A percentile compares a stretch with the other conserved stretches of the same genome.
These are phyloP conservation scores for Uropetala carovei DNA, from an alignment of 2,888 invertebrate species.

Conservation along the genomic window DNA sequence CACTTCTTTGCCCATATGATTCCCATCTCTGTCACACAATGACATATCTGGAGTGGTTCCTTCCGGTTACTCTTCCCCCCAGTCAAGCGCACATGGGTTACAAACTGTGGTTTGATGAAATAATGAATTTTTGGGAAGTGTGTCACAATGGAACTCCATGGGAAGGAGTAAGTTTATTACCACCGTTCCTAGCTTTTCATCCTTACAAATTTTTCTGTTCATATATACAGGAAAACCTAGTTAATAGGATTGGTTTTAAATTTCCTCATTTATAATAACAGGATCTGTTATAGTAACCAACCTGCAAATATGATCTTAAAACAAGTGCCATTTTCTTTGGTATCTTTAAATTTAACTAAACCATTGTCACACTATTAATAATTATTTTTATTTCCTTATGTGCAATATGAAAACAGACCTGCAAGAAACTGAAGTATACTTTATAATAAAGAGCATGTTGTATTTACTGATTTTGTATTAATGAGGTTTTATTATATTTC, in stretches of 20 bases:
- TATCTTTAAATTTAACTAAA: no score
- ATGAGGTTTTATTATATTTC: no score
- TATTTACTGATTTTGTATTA: no score
- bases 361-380: no score
- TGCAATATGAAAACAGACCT: no score
- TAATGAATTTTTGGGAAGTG: conserved; percentile 87
- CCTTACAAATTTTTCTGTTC: background rate
- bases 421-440: no score
- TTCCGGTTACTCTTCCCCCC: conserved; percentile 84
- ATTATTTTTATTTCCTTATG: no score
- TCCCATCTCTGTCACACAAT: conserved; percentile 74
- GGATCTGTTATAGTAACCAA: no score
- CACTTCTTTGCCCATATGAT: conserved; percentile 85
- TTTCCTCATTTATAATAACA: no score
- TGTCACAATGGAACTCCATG: conserved; percentile 85
- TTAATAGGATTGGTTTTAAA: background rate
- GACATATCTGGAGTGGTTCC: conserved; percentile 83
- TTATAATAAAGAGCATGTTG: no score
- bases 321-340: no score
- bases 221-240: background rate
- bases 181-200: conserved; percentile 55
- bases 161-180: conserved; percentile 77
- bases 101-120: conserved; percentile 87
- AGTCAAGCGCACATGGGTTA: conserved; percentile 81
- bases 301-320: no score